phyloP scores from a whole-genome alignment of 2,888 invertebrate genomes.

The Cecidostiba fungosa region DNA sequence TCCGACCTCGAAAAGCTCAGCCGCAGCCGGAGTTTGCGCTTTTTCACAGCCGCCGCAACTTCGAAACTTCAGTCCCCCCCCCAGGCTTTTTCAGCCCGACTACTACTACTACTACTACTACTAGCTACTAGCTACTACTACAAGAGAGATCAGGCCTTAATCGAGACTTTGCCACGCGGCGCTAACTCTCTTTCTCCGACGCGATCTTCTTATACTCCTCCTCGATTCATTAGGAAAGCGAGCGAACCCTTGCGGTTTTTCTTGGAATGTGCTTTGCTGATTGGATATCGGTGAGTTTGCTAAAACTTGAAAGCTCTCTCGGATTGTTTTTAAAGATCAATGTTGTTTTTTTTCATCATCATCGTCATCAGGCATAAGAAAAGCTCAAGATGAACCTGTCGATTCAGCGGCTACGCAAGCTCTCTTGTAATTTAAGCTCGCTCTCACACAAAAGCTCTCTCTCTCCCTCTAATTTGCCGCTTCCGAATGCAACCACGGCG shows the following conservation, averaged over 20 bases:
- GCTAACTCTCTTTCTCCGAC: slow-evolving; percentile 2
- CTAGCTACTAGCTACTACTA: background rate
- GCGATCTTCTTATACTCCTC: background rate
- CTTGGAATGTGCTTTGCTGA: slow-evolving; percentile 67
- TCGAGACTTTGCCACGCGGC: slow-evolving; percentile 68
- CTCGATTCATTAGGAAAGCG: slow-evolving; percentile 46
- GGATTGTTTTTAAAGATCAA: background rate
- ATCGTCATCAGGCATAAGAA: background rate
- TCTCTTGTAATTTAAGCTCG: slow-evolving; percentile 14
- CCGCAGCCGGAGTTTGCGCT: slow-evolving; percentile 12
- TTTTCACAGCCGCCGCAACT: slow-evolving; percentile 68
- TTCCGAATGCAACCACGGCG: slow-evolving; percentile 48
- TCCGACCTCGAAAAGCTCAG: slow-evolving; percentile 32
- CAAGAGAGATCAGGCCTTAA: slow-evolving; percentile 74
- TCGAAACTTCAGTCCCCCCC: slow-evolving; percentile 72
- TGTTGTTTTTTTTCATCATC: background rate
- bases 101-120: background rate
- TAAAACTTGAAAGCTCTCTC: background rate
- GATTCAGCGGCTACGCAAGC: background rate
- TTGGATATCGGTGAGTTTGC: slow-evolving; percentile 60
- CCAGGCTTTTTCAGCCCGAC: slow-evolving; percentile 71
- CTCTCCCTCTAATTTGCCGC: slow-evolving; percentile 64
- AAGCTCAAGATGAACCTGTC: background rate
- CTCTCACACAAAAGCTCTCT: slow-evolving; percentile 4
- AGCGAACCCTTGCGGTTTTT: slow-evolving; percentile 16